phyloP scores from a whole-genome alignment of 2,888 invertebrate genomes.

The Spialia ferax region DNA sequence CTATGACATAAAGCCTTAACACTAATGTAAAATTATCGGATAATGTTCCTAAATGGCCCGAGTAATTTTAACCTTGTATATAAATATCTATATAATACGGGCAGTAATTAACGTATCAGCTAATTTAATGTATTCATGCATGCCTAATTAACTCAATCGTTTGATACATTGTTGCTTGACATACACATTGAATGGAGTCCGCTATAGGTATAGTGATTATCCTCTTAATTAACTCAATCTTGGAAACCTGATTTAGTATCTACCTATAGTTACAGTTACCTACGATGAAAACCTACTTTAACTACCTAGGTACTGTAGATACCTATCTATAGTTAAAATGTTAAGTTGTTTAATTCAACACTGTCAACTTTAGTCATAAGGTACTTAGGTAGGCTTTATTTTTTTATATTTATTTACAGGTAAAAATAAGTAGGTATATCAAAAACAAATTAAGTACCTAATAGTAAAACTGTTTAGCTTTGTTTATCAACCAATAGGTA shows the following conservation, averaged over 20 bases:
- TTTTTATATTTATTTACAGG: too few species aligned
- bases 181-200: neutral
- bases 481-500: neutral
- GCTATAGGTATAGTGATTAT: neutral
- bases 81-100: slow-evolving; percentile 23
- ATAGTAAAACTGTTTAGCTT: neutral
- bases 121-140: slow-evolving; percentile 23
- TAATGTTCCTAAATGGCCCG: neutral
- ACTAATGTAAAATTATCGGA: neutral
- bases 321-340: too few species aligned
- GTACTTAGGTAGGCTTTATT: too few species aligned
- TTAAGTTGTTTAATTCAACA: too few species aligned
- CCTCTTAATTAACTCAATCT: neutral
- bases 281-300: too few species aligned
- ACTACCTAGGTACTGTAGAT: too few species aligned
- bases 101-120: slow-evolving; percentile 23
- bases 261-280: too few species aligned
- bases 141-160: slow-evolving; percentile 23
- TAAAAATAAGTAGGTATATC: too few species aligned
- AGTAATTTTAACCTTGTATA: slow-evolving; percentile 2
- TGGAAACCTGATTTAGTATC: too few species aligned
- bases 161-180: slow-evolving; percentile 18
- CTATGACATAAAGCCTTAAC: neutral
- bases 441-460: neutral
- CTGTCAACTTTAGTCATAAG: too few species aligned